phyloP scores from a whole-genome alignment of 2,797 vertebrate species.

The Pelochelys cantorii region DNA sequence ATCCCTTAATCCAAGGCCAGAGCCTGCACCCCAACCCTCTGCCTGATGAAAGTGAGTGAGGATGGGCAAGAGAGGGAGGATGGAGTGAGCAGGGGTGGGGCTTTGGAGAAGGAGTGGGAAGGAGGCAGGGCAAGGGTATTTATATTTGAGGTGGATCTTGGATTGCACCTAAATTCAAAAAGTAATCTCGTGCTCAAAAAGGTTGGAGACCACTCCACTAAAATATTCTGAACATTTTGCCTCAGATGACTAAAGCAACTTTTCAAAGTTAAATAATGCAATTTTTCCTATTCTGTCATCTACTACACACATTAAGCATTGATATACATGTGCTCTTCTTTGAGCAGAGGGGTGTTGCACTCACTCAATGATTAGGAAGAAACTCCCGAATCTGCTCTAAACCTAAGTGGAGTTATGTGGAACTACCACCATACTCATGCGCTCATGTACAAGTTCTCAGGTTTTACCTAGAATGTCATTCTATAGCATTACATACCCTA shows the following conservation, averaged over 20 bases:
- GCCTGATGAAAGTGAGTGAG: too few relatives aligned
- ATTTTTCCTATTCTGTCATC: not conserved
- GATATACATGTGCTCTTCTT: not conserved
- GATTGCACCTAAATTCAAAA: too few relatives aligned
- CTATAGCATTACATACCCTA: not conserved
- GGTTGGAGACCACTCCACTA: too few relatives aligned
- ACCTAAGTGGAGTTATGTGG: not conserved
- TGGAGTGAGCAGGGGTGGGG: too few relatives aligned
- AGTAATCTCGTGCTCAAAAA: too few relatives aligned
- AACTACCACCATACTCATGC: not conserved
- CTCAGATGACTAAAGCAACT: too few relatives aligned
- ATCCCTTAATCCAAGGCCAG: too few relatives aligned
- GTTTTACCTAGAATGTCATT: not conserved
- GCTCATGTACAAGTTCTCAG: not conserved
- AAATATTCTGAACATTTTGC: not conserved
- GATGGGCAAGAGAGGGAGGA: too few relatives aligned
- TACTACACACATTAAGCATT: not conserved
- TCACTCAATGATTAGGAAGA: not conserved
- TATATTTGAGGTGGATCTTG: too few relatives aligned
- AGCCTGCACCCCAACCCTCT: too few relatives aligned
- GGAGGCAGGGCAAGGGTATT: too few relatives aligned
- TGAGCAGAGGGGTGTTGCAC: not conserved
- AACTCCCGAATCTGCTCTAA: not conserved
- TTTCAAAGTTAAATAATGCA: not conserved
- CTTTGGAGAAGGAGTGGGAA: too few relatives aligned